Conservation (phyloP, 92 coral and sea anemone genomes). For the Virgularia gustaviana region DNA sequence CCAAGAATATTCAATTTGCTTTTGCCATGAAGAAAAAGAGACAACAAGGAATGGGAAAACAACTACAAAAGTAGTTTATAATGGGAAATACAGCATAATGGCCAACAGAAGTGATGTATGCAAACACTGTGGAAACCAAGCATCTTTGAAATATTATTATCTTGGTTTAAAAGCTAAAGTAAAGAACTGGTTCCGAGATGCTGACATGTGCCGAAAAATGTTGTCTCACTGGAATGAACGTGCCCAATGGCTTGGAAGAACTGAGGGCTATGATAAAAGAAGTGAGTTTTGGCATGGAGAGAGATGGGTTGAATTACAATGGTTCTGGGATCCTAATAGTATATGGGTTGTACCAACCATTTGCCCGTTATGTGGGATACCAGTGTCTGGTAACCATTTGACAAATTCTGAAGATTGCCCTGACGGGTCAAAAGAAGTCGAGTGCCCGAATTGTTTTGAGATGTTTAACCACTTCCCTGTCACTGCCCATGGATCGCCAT, state of each 20-base stretch:
- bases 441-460: slow-evolving; percentile 23
- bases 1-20: slow-evolving; percentile 54
- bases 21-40: slow-evolving; percentile 47
- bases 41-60: slow-evolving; percentile 38
- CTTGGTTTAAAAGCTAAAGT: slow-evolving; percentile 60
- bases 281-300: slow-evolving; percentile 61
- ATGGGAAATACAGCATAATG: slow-evolving; percentile 51
- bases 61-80: slow-evolving; percentile 41
- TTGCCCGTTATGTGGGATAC: slow-evolving; percentile 43
- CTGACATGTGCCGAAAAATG: slow-evolving; percentile 55
- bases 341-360: slow-evolving; percentile 62
- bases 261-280: slow-evolving; percentile 27
- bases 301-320: slow-evolving; percentile 54
- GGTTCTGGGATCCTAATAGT: slow-evolving; percentile 60
- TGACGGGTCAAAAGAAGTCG: slow-evolving; percentile 20
- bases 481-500: slow-evolving; percentile 22
- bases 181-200: slow-evolving; percentile 58
- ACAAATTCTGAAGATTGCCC: slow-evolving; percentile 33
- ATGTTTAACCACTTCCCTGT: slow-evolving; percentile 6
- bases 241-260: slow-evolving; percentile 66
- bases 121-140: slow-evolving; percentile 52
- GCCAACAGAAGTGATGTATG: slow-evolving; percentile 45
- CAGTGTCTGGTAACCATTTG: slow-evolving; percentile 55
- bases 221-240: slow-evolving; percentile 60
- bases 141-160: slow-evolving; percentile 57